phyloP scores from a whole-genome alignment of 2,888 invertebrate species.

The Trissolcus japonicus region DNA sequence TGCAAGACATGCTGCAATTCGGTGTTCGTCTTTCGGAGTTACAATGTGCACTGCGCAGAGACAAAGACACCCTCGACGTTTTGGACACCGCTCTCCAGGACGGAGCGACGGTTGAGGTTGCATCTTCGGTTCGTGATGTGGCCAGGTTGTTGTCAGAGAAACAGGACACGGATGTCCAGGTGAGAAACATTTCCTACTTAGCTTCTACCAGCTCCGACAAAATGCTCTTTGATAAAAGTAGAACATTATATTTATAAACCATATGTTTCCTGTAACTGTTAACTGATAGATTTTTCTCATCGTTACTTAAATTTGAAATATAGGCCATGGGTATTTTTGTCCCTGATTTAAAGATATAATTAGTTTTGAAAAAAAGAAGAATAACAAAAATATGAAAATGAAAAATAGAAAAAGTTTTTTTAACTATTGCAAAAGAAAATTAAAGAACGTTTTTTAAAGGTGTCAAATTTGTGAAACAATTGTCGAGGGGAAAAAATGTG shows the following conservation, averaged over 20 bases:
- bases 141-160: slow-evolving; percentile 80
- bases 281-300: slow-evolving; percentile 10
- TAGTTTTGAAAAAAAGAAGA: not conserved
- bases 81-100: slow-evolving; percentile 78
- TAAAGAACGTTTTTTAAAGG: not conserved
- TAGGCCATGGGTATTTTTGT: slow-evolving; percentile 35
- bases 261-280: slow-evolving; percentile 4
- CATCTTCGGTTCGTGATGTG: slow-evolving; percentile 79
- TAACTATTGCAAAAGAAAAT: too few relatives aligned
- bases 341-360: slow-evolving; percentile 4
- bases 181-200: slow-evolving; percentile 46
- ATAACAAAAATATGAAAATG: not conserved
- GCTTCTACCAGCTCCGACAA: too few relatives aligned
- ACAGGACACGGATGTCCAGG: slow-evolving; percentile 70
- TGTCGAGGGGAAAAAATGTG: too few relatives aligned
- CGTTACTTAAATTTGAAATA: slow-evolving; percentile 29
- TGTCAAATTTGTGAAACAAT: too few relatives aligned
- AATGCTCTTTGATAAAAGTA: not conserved
- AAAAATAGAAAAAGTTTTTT: not conserved
- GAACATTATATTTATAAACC: slow-evolving; percentile 1
- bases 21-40: slow-evolving; percentile 86
- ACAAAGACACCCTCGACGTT: slow-evolving; percentile 80
- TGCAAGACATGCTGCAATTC: slow-evolving; percentile 86
- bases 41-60: slow-evolving; percentile 85
- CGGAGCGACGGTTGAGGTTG: slow-evolving; percentile 77